Percentiles rank a stretch among this genome's conserved stretches.
Conservation (phyloP, 2,113 vertebrate species). For the Dromaius novaehollandiae region DNA sequence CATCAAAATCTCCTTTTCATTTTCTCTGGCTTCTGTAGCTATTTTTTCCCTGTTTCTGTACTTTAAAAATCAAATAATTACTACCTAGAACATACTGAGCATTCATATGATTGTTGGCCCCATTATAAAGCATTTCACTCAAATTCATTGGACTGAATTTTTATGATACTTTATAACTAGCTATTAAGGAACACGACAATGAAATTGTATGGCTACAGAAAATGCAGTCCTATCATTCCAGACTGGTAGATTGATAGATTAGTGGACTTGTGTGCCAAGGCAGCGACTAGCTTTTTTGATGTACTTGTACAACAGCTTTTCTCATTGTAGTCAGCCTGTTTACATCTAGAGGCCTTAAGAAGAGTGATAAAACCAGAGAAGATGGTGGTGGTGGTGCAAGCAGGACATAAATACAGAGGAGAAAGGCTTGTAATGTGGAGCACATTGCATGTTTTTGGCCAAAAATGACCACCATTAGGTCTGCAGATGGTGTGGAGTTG, state of each 20-base stretch:
- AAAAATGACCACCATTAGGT: background rate
- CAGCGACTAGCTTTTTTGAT: background rate
- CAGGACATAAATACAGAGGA: background rate
- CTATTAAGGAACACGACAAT: constrained; percentile 1
- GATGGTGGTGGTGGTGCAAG: background rate
- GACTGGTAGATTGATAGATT: background rate
- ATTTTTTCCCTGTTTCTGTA: background rate
- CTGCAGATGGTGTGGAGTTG: background rate
- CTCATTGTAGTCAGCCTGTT: background rate
- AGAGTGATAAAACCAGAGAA: background rate
- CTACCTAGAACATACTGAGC: background rate
- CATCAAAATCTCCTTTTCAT: background rate
- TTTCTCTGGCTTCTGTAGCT: background rate
- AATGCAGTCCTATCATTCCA: background rate
- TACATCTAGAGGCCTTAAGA: background rate
- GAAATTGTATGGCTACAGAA: constrained; percentile 18
- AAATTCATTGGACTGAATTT: background rate
- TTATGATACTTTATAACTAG: background rate
- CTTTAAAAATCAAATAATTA: constrained; percentile 35
- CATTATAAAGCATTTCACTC: background rate
- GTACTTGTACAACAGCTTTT: background rate
- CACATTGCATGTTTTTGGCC: background rate
- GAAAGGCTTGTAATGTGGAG: background rate
- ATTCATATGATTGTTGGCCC: background rate
- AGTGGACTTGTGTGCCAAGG: background rate